These are phyloP conservation scores for Phyllostomus discolor DNA, from an alignment of 2,113 vertebrate genomes.

Conservation along the genomic window DNA sequence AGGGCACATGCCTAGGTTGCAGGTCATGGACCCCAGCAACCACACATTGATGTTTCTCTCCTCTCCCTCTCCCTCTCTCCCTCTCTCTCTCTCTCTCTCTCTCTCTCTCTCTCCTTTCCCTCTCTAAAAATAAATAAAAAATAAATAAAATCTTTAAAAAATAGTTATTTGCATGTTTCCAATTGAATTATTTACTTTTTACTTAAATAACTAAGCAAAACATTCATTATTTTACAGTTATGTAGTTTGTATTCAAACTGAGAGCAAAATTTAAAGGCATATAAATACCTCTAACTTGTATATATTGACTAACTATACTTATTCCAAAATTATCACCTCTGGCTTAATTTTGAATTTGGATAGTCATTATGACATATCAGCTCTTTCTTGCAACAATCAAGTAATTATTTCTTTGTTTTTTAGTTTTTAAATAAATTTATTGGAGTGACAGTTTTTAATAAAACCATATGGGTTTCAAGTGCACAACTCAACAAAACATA, in stretches of 20 bases:
- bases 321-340: neutral
- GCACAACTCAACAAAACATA: too few relatives aligned
- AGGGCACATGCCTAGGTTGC: too few relatives aligned
- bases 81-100: too few relatives aligned
- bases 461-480: too few relatives aligned
- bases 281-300: neutral
- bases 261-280: slow-evolving; percentile 21
- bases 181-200: neutral
- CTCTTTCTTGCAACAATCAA: neutral
- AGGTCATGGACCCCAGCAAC: too few relatives aligned
- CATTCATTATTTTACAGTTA: neutral
- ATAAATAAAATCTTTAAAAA: neutral
- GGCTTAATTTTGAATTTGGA: neutral
- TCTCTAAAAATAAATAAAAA: too few relatives aligned
- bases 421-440: too few relatives aligned
- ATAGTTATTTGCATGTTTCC: neutral
- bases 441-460: too few relatives aligned
- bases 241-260: neutral
- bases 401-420: neutral
- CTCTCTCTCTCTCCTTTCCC: too few relatives aligned
- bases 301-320: neutral
- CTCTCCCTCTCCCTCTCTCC: too few relatives aligned
- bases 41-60: too few relatives aligned
- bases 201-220: neutral
- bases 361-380: neutral